These are phyloP conservation scores for Pollimyrus isidori DNA, from an alignment of 2,113 vertebrate species.

Conservation along the genomic window DNA sequence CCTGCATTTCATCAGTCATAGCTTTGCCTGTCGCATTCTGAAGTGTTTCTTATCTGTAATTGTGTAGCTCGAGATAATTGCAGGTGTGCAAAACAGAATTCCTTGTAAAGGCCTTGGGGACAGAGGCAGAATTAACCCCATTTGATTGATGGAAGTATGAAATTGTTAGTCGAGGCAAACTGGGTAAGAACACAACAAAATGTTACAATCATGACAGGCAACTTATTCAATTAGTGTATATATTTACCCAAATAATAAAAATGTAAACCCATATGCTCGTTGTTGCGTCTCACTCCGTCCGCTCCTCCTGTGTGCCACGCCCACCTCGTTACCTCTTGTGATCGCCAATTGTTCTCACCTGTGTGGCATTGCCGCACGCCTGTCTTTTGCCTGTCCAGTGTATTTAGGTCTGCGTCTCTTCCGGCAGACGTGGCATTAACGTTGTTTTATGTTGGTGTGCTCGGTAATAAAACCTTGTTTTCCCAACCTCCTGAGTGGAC, in stretches of 20 bases:
- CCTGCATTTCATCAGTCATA: neutral
- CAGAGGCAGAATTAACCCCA: neutral
- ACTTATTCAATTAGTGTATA: neutral
- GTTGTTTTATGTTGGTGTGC: too few relatives aligned
- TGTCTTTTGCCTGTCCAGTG: too few relatives aligned
- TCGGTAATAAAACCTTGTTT: too few relatives aligned
- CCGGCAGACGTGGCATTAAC: too few relatives aligned
- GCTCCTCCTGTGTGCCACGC: too few relatives aligned
- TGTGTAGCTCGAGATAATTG: neutral
- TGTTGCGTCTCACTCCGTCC: too few relatives aligned
- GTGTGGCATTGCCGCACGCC: too few relatives aligned
- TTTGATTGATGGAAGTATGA: neutral
- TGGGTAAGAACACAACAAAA: neutral
- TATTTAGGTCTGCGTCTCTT: too few relatives aligned
- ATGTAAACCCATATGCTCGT: neutral
- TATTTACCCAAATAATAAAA: neutral
- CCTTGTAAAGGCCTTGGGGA: neutral
- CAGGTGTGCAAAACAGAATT: neutral
- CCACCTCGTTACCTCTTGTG: too few relatives aligned
- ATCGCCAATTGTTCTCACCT: too few relatives aligned
- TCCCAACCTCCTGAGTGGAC: too few relatives aligned
- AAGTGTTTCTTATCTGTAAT: neutral
- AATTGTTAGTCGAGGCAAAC: neutral
- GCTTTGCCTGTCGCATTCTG: neutral
- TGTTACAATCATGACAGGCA: neutral